Base-by-base conservation (phyloP, 2,888 invertebrate species). In the Alloplasta piceator region DNA sequence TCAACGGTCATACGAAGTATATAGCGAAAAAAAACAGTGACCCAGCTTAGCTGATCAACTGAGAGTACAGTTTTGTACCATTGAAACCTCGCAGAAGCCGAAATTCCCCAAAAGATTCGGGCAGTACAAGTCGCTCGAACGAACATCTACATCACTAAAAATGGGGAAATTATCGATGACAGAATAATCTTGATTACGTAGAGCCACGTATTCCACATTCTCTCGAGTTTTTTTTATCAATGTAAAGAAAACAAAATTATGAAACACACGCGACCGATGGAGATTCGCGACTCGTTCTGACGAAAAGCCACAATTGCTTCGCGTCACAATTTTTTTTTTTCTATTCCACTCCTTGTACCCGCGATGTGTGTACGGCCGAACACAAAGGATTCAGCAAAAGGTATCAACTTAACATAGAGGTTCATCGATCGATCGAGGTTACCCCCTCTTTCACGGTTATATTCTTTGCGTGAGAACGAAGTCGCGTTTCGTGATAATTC, bases 111-210 rank as follows among this genome's bases (percentile, higher is more conserved):
- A 26, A 26, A 26, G 1, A 2, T 39, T 7, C 39, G 39, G 60
- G 9, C 5, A 9, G 14, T 41, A 12, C 14, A 1, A 41, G 16
- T 61, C 14, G 1, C 5, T 41, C 14, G 41, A 66, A 52, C 36
- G 39, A 16, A 3, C 39, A 36, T 12, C 6, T 9, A 43, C 9
- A 26, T n/a, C 9, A 63, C 9, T 56, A 10, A 55, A 12, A 7
- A 26, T 10, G 5, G 6, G n/a, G 5, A 50, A 50, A 52, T 9
- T 26, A 71, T 41, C 6, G 81, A 50, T 5, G 80, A 73, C 12
- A 81, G 64, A 67, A 81, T 66, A 52, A 81, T 78, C 66, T 74
- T 81, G 46, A 78, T 48, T 7, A 81, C 38, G 74, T 71, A 63
- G 10, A 74, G 43, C 81, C 81, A 81, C 60, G 58, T 48, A 16